Conservation (phyloP, 2,797 vertebrate species). For the Cyprinodon diabolis region DNA sequence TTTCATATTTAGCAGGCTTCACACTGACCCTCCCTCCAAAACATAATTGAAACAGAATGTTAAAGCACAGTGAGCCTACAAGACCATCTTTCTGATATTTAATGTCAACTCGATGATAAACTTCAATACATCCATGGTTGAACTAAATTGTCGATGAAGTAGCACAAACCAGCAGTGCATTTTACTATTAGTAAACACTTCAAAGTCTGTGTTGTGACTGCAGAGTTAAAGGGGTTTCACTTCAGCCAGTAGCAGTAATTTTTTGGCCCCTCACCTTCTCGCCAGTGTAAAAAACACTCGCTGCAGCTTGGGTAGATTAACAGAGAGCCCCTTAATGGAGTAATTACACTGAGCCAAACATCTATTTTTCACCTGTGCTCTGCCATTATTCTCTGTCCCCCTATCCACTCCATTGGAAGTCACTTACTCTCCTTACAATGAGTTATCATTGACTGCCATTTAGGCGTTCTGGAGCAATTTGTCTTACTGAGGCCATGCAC, state of each 20-base stretch:
- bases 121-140: constrained; percentile 65
- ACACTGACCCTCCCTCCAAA: constrained; percentile 58
- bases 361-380: constrained; percentile 91
- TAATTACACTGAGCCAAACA: constrained; percentile 88
- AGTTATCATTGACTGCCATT: constrained; percentile 99
- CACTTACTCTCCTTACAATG: constrained; percentile 96
- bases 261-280: constrained; percentile 75
- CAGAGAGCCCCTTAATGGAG: constrained; percentile 86
- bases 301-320: constrained; percentile 83
- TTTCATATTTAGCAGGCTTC: constrained; percentile 65
- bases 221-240: constrained; percentile 61
- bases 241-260: constrained; percentile 76
- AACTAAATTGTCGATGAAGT: constrained; percentile 66
- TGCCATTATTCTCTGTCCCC: constrained; percentile 92
- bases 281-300: constrained; percentile 81
- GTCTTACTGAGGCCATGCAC: constrained; percentile 93
- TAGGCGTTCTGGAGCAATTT: constrained; percentile 92
- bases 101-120: constrained; percentile 69
- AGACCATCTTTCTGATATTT: constrained; percentile 71
- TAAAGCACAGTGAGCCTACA: constrained; percentile 62
- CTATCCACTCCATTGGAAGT: constrained; percentile 94
- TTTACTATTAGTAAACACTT: constrained; percentile 80
- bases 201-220: constrained; percentile 75
- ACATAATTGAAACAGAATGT: constrained; percentile 59
- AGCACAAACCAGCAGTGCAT: constrained; percentile 64